Percentiles rank a stretch among this genome's conserved stretches.
These are phyloP conservation scores for Rachycentron canadum DNA, from an alignment of 2,797 vertebrate species.

Conservation along the genomic window DNA sequence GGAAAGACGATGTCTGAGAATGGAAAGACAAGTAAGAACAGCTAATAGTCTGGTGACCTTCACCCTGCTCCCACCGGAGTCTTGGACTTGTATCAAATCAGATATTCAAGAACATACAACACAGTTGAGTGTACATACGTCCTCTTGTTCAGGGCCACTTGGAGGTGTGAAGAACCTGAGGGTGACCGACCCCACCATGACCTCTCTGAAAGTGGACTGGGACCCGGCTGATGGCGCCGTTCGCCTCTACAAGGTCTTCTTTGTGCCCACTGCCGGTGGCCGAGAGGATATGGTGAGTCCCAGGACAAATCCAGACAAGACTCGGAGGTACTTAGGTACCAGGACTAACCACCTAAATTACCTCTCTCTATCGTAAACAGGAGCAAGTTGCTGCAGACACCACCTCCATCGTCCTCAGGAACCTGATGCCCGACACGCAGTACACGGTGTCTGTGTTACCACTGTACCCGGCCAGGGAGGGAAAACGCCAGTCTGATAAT, in stretches of 20 bases:
- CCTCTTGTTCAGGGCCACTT: conserved; percentile 82
- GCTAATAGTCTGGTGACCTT: no score
- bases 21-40: conserved; percentile 92
- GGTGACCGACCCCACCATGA: conserved; percentile 94
- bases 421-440: conserved; percentile 90
- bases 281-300: conserved; percentile 90
- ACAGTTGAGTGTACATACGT: no score
- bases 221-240: conserved; percentile 94
- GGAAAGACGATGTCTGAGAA: conserved; percentile 90
- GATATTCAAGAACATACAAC: no score
- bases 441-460: conserved; percentile 93
- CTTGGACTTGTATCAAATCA: no score
- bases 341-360: background rate
- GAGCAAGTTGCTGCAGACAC: conserved; percentile 88
- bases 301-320: background rate
- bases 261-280: conserved; percentile 87
- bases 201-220: conserved; percentile 92
- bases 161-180: conserved; percentile 91
- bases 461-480: conserved; percentile 90
- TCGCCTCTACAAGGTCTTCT: conserved; percentile 95
- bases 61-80: no score
- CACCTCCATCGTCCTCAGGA: conserved; percentile 91
- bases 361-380: conserved; percentile 84
- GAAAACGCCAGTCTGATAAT: conserved; percentile 91
- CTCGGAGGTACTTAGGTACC: background rate